phyloP scores from a whole-genome alignment of 2,113 vertebrate genomes.

The Ginglymostoma cirratum region DNA sequence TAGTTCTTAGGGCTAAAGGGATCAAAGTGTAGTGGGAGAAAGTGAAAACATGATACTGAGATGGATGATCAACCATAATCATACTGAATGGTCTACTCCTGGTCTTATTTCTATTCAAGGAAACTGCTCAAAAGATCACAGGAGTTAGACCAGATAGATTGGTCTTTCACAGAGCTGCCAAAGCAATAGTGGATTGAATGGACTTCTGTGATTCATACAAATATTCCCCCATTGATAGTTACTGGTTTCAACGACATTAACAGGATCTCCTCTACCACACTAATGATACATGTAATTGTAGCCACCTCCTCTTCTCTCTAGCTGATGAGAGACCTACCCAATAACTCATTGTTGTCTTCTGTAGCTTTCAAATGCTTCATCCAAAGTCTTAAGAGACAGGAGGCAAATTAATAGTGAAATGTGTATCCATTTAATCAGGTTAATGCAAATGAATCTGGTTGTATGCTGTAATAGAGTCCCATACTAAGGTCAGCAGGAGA shows the following conservation, averaged over 20 bases:
- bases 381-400: neutral
- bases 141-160: neutral
- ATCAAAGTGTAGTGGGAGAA: too few relatives aligned
- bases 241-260: neutral
- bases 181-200: neutral
- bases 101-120: neutral
- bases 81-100: too few relatives aligned
- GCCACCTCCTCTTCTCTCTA: neutral
- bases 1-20: too few relatives aligned
- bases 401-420: neutral
- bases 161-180: neutral
- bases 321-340: neutral
- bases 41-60: too few relatives aligned
- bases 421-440: neutral
- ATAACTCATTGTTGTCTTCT: constrained; percentile 4
- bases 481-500: neutral
- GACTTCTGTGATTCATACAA: neutral
- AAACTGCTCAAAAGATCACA: neutral
- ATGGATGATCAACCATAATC: too few relatives aligned
- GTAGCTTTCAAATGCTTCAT: neutral
- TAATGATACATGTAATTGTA: neutral
- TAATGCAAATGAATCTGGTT: neutral
- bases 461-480: neutral
- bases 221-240: neutral
- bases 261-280: neutral